Percentiles rank a stretch among this genome's conserved stretches.
phyloP scores from a whole-genome alignment of 2,113 vertebrate species.

The Notothenia coriiceps region DNA sequence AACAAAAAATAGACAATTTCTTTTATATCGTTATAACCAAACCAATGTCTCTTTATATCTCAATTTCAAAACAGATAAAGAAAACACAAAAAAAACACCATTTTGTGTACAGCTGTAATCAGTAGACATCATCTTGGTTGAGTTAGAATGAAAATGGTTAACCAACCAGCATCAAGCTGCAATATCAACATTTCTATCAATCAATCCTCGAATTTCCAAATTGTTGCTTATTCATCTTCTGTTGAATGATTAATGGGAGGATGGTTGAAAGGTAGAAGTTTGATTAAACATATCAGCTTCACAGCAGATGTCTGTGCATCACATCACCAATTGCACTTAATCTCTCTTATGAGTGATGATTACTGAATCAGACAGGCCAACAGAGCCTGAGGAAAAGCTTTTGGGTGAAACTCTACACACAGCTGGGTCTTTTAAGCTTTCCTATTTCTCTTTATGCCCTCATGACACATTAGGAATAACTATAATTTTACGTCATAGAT shows the following conservation, averaged over 20 bases:
- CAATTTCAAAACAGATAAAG: neutral
- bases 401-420: constrained; percentile 45
- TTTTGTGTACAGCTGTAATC: too few species aligned
- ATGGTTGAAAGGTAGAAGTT: too few species aligned
- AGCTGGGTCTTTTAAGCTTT: constrained; percentile 53
- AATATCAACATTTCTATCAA: neutral
- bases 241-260: neutral
- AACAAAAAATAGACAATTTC: neutral
- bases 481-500: constrained; percentile 16
- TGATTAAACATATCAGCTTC: too few species aligned
- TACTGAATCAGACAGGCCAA: constrained; percentile 50
- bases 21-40: neutral
- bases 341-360: constrained; percentile 28
- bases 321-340: neutral
- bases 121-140: neutral
- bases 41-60: neutral
- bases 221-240: neutral
- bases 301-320: too few species aligned
- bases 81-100: too few species aligned
- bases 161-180: neutral
- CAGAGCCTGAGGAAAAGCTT: constrained; percentile 32
- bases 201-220: neutral
- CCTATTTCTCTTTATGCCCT: constrained; percentile 22
- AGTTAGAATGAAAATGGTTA: neutral
- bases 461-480: constrained; percentile 47